phyloP scores from a whole-genome alignment of 2,888 invertebrate species.

The Dicranocentrus wangi region DNA sequence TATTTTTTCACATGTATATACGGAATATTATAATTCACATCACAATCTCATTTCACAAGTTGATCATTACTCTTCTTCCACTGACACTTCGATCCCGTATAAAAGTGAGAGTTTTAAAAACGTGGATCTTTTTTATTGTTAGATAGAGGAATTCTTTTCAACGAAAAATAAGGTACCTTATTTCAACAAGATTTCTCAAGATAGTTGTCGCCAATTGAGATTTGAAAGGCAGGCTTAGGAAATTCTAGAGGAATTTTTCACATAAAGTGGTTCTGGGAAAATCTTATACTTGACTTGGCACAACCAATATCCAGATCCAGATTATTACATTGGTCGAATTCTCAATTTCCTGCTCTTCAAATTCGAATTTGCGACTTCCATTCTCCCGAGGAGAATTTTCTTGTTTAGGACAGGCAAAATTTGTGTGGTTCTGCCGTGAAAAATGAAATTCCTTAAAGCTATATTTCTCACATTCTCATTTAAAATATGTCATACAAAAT shows the following conservation, averaged over 20 bases:
- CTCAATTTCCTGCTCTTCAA: too few relatives aligned
- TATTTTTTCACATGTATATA: background rate
- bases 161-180: slow-evolving; percentile 12
- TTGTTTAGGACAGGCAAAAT: background rate
- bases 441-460: background rate
- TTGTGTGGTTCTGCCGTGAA: background rate
- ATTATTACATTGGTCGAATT: too few relatives aligned
- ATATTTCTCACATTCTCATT: slow-evolving; percentile 18
- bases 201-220: too few relatives aligned
- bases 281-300: too few relatives aligned
- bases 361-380: too few relatives aligned
- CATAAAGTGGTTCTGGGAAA: too few relatives aligned
- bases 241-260: too few relatives aligned
- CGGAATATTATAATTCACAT: slow-evolving; percentile 1
- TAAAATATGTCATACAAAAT: slow-evolving; percentile 18
- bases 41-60: slow-evolving; percentile 41
- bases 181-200: background rate
- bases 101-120: slow-evolving; percentile 2
- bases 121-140: background rate
- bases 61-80: slow-evolving; percentile 31
- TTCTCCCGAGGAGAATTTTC: background rate
- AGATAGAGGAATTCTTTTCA: background rate
- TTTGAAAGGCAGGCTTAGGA: too few relatives aligned
- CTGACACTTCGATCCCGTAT: slow-evolving; percentile 28
- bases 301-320: too few relatives aligned